These are phyloP conservation scores for Eristalis intricaria DNA, from an alignment of 2,888 invertebrate genomes.

Conservation along the genomic window DNA sequence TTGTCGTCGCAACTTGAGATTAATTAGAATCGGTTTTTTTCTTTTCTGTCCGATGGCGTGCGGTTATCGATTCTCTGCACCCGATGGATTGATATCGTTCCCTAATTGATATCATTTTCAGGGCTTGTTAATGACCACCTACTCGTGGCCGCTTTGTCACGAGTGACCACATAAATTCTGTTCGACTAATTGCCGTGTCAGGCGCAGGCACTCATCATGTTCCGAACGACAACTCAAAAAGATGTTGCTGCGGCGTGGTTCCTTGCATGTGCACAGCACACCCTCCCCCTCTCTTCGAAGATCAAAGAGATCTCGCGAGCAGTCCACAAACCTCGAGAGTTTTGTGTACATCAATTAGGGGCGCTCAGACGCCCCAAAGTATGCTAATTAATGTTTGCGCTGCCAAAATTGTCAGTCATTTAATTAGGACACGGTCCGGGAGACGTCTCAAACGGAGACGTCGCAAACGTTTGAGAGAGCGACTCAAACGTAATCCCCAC, in stretches of 20 bases:
- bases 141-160: conserved; percentile 4
- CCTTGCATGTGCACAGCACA: neutral
- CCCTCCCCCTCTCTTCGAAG: neutral
- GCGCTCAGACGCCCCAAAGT: neutral
- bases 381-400: conserved; percentile 38
- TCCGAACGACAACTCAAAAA: conserved; percentile 16
- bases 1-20: conserved; percentile 31
- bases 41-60: neutral
- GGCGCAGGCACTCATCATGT: conserved; percentile 36
- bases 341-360: conserved; percentile 14
- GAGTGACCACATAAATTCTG: conserved; percentile 51
- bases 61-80: conserved; percentile 57
- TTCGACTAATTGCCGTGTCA: conserved; percentile 65
- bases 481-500: neutral
- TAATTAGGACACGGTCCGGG: conserved; percentile 19
- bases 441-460: too few species aligned
- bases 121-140: conserved; percentile 55
- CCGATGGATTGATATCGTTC: conserved; percentile 58
- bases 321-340: neutral
- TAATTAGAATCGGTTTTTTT: conserved; percentile 43
- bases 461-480: too few species aligned
- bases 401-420: conserved; percentile 15
- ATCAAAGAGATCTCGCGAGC: neutral
- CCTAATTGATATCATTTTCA: conserved; percentile 68
- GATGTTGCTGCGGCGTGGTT: neutral